phyloP scores from a whole-genome alignment of 2,797 vertebrate species.

The Threskiornis aethiopicus region DNA sequence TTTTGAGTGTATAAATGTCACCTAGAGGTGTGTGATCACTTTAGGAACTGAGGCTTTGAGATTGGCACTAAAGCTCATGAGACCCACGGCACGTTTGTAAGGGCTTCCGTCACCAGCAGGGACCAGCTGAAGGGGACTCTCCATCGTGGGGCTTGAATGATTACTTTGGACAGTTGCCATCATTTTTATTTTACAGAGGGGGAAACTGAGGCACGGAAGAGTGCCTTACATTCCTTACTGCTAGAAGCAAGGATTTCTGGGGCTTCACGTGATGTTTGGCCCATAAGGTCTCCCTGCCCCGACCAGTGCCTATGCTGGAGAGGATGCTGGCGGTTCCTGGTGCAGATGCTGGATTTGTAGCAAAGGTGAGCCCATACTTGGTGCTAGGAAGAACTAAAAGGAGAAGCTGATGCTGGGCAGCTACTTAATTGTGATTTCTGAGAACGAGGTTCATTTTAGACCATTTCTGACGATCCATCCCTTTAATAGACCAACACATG shows the following conservation, averaged over 20 bases:
- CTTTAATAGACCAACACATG: background rate
- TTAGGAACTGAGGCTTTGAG: background rate
- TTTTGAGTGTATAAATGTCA: background rate
- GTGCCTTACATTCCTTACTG: background rate
- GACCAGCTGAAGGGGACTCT: background rate
- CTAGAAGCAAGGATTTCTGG: background rate
- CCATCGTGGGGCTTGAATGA: rapidly evolving
- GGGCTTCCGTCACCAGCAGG: background rate
- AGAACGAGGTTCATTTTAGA: background rate
- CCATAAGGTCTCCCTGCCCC: background rate
- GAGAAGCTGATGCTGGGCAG: background rate
- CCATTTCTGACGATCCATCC: background rate
- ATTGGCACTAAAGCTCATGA: rapidly evolving
- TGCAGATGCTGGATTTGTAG: background rate
- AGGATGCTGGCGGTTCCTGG: background rate
- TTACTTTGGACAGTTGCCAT: background rate
- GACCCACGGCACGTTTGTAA: rapidly evolving
- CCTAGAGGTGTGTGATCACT: rapidly evolving
- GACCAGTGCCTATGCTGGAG: background rate
- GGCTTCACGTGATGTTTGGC: background rate
- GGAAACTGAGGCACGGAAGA: background rate
- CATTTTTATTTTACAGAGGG: background rate
- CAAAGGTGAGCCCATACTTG: background rate
- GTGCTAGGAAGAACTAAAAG: background rate
- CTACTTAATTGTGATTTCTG: background rate